A percentile compares a stretch with the other conserved stretches of the same genome.
Evolutionary conservation across 2,113 vertebrate genomes (phyloP).

Genomic region (Limnothrissa miodon): DNA sequence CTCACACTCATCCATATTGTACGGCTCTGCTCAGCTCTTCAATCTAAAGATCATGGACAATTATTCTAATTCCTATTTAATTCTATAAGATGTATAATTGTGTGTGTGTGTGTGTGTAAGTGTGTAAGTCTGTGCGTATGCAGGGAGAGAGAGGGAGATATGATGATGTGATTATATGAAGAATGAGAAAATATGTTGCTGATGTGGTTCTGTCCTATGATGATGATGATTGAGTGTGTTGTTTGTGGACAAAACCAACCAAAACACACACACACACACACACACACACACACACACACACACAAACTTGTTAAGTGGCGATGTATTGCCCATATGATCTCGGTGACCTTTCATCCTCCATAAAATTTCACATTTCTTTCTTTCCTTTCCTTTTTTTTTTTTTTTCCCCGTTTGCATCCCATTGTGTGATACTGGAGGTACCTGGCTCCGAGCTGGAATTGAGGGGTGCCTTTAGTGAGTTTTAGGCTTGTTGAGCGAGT

Average conservation of each 20-base stretch:
- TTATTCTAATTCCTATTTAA: background rate
- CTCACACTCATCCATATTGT: background rate
- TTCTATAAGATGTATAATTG: background rate
- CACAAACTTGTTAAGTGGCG: background rate
- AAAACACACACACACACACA: background rate
- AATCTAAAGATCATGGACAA: background rate
- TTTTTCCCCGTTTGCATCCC: background rate
- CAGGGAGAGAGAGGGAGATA: too few species aligned
- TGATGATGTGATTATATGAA: conserved; percentile 7
- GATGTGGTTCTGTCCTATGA: too few species aligned
- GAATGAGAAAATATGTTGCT: too few species aligned
- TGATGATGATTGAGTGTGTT: background rate
- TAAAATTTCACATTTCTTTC: background rate
- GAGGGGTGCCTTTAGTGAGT: background rate
- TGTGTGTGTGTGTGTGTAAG: background rate
- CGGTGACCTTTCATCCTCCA: background rate
- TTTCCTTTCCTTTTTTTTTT: conserved; percentile 42
- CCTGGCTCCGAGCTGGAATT: background rate
- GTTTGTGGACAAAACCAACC: background rate
- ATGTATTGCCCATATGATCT: background rate
- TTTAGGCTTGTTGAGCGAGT: background rate
- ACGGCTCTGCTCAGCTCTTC: background rate
- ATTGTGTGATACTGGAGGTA: background rate
- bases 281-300: background rate
- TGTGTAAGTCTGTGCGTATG: conserved; percentile 3